Percentiles rank a stretch among this genome's conserved stretches.
Conservation (phyloP, 2,888 invertebrate genomes). For the Lasioglossum oenotherae region DNA sequence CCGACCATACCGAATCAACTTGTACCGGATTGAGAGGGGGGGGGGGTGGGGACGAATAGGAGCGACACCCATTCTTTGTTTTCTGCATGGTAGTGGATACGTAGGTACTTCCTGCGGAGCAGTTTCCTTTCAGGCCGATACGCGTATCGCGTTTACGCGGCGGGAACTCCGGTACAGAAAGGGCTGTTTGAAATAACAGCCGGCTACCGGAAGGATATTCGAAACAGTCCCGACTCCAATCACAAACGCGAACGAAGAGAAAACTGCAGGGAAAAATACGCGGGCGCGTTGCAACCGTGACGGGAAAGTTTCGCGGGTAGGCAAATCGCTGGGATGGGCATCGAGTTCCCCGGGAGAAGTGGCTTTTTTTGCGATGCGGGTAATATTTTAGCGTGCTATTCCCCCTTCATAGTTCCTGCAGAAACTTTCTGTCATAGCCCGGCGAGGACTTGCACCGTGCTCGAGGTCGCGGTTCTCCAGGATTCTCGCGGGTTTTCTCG, state of each 20-base stretch:
- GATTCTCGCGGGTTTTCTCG: conserved; percentile 40
- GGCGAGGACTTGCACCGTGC: conserved; percentile 63
- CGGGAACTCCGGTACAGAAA: conserved; percentile 57
- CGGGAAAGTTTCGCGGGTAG: conserved; percentile 53
- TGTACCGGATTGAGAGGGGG: background rate
- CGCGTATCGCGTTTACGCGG: conserved; percentile 61
- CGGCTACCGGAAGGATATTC: conserved; percentile 67
- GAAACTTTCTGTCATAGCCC: conserved; percentile 75
- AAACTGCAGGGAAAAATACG: background rate
- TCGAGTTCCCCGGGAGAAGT: conserved; percentile 71
- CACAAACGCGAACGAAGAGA: conserved; percentile 56
- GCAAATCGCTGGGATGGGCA: conserved; percentile 56
- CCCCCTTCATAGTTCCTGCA: conserved; percentile 67
- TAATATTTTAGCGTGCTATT: conserved; percentile 77
- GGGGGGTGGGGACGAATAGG: background rate
- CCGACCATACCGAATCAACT: background rate
- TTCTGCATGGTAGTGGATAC: conserved; percentile 52
- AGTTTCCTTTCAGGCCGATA: conserved; percentile 57
- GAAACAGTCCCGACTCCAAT: conserved; percentile 64
- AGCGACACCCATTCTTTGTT: conserved; percentile 50
- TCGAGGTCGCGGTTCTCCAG: conserved; percentile 39
- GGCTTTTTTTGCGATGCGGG: conserved; percentile 74
- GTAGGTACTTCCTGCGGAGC: conserved; percentile 62
- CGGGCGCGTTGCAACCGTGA: conserved; percentile 39
- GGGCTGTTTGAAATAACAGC: conserved; percentile 72